Conservation (phyloP, 2,113 vertebrate species). For the Equus przewalskii region DNA sequence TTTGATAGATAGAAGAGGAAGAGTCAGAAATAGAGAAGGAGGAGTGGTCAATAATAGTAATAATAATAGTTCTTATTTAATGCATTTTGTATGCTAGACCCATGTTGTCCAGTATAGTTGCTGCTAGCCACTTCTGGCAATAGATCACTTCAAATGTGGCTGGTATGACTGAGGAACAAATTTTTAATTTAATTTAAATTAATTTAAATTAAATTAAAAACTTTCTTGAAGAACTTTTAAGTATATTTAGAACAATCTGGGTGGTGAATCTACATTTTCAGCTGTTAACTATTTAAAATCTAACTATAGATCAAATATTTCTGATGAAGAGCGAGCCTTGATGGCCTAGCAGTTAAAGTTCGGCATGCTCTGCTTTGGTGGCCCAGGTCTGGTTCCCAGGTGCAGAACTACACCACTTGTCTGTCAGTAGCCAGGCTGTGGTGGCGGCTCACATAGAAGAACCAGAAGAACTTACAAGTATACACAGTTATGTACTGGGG, state of each 20-base stretch:
- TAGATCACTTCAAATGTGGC: neutral
- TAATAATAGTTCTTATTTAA: neutral
- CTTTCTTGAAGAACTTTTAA: neutral
- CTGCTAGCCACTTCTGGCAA: neutral
- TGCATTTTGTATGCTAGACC: neutral
- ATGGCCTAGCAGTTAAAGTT: too few species aligned
- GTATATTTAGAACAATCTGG: conserved; percentile 36
- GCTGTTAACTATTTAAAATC: conserved; percentile 30
- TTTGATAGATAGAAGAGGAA: neutral
- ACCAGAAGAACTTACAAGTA: too few species aligned
- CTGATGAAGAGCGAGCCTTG: neutral
- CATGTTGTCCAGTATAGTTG: neutral
- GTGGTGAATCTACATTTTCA: conserved; percentile 56
- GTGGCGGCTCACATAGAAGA: too few species aligned
- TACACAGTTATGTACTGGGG: too few species aligned
- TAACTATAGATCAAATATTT: conserved; percentile 40
- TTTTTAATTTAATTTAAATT: conserved; percentile 22
- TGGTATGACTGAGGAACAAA: neutral
- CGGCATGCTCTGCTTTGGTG: too few species aligned
- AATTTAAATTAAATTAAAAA: conserved; percentile 46
- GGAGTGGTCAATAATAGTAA: neutral
- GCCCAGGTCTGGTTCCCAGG: too few species aligned
- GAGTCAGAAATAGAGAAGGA: neutral
- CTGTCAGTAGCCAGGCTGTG: too few species aligned
- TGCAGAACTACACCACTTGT: too few species aligned